phyloP scores from a whole-genome alignment of 2,113 vertebrate genomes.

The Python bivittatus region DNA sequence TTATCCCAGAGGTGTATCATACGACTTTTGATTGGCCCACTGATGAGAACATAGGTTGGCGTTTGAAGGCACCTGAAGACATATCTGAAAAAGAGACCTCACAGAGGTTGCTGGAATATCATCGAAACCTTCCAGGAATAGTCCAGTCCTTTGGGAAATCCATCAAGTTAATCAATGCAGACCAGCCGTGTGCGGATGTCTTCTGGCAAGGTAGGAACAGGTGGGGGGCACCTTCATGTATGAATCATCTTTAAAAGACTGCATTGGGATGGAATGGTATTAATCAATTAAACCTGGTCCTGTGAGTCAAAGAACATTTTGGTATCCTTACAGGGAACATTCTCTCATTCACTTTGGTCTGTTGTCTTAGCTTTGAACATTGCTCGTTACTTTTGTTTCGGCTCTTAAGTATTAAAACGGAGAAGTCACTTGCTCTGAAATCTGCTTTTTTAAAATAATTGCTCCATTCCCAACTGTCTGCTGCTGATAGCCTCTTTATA shows the following conservation, averaged over 20 bases:
- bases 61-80: conserved; percentile 64
- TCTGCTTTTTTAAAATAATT: neutral
- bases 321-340: neutral
- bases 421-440: conserved; percentile 32
- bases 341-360: conserved; percentile 36
- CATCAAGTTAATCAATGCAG: conserved; percentile 78
- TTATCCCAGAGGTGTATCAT: conserved; percentile 84
- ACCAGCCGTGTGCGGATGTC: conserved; percentile 85
- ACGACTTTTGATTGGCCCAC: conserved; percentile 81
- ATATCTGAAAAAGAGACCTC: conserved; percentile 70
- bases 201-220: conserved; percentile 81
- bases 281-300: no score
- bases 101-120: conserved; percentile 72
- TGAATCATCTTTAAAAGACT: neutral
- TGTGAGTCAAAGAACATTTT: neutral
- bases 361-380: conserved; percentile 32
- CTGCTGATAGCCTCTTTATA: conserved; percentile 19
- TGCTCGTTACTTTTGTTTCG: conserved; percentile 40
- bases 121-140: conserved; percentile 75
- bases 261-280: neutral
- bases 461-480: conserved; percentile 33
- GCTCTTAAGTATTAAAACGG: conserved; percentile 46
- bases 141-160: conserved; percentile 74
- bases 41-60: conserved; percentile 57
- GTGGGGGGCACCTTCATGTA: accelerated